Base-by-base conservation (phyloP, 2,113 vertebrate species). In the Dicerorhinus sumatrensis region DNA sequence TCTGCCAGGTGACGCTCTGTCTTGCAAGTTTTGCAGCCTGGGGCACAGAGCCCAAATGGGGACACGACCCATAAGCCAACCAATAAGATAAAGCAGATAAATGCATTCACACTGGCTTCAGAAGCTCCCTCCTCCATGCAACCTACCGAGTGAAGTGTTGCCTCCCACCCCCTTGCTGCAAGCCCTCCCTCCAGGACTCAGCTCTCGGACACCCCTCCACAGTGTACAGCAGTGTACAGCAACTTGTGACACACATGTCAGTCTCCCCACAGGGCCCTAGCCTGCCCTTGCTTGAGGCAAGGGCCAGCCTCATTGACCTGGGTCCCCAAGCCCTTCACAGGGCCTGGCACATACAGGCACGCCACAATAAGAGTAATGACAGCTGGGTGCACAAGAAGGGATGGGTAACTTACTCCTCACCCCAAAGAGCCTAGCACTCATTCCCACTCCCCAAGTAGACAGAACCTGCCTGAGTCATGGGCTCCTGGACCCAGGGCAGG, bases 171-270 rank as follows among this genome's bases (percentile, higher is more conserved):
- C 7, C 9, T 2, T 48, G n/a, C 70, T 8, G 46, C 17, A 31
- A 63, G 51, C 58, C 80, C 25, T 48, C 39, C 62, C 27, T 27
- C 33, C 33, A 31, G 12, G 48, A 65, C 23, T 10, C 14, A 16
- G 58, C 58, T 60, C 46, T 65, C 0, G 3, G 11, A 9, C 5
- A 21, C 8, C 51, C 73, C 63, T 18, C 33, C 27, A 3, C 11
- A 5, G 2, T 8, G 12, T 0, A 46, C 16, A 29, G 39, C 14
- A 56, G 5, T n/a, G 5, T 4, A 33, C 25, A n/a, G n/a, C 13
- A 25, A 46, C 18, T 5, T 2, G 54, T 25, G 39, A 46, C 0
- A 18, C 27, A 31, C 0, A 2, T 18, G 62, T 36, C n/a, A 31
- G 29, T 10, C 2, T 39, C 62, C 18, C 54, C 17, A 46, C 12